phyloP scores from a whole-genome alignment of 2,888 invertebrate species.

The Drosophila cognata region DNA sequence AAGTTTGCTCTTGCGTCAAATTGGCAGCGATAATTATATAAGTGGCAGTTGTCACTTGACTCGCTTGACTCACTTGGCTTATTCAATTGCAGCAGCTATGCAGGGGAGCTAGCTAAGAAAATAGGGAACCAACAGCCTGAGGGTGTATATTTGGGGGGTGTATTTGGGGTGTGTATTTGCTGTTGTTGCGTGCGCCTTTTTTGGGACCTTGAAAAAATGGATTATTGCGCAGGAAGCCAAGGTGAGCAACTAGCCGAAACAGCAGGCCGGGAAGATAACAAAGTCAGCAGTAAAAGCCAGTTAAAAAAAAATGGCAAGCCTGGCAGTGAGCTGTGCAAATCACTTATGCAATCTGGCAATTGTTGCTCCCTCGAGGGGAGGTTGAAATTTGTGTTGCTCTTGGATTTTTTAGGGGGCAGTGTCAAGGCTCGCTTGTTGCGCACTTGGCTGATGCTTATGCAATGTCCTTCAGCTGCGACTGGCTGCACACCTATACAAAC shows the following conservation, averaged over 20 bases:
- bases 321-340: conserved; percentile 14
- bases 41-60: conserved; percentile 31
- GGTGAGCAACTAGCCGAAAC: conserved; percentile 25
- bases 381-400: conserved; percentile 12
- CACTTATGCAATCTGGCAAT: conserved; percentile 61
- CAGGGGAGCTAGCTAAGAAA: neutral
- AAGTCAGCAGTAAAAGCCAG: conserved; percentile 28
- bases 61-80: conserved; percentile 11
- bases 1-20: conserved; percentile 4
- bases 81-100: conserved; percentile 30
- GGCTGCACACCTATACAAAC: conserved; percentile 40
- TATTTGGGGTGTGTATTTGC: neutral
- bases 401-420: conserved; percentile 43
- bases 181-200: conserved; percentile 17
- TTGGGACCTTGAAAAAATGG: conserved; percentile 54
- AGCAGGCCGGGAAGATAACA: conserved; percentile 29
- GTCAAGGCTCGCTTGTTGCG: conserved; percentile 73
- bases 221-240: conserved; percentile 46
- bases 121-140: conserved; percentile 5
- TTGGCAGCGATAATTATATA: conserved; percentile 41
- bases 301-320: neutral
- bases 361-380: conserved; percentile 43
- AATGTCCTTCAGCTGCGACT: conserved; percentile 61
- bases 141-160: neutral
- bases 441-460: conserved; percentile 66